Percentiles rank a stretch among this genome's conserved stretches.
phyloP scores from a whole-genome alignment of 2,888 invertebrate species.

The Periphyllus acericola region DNA sequence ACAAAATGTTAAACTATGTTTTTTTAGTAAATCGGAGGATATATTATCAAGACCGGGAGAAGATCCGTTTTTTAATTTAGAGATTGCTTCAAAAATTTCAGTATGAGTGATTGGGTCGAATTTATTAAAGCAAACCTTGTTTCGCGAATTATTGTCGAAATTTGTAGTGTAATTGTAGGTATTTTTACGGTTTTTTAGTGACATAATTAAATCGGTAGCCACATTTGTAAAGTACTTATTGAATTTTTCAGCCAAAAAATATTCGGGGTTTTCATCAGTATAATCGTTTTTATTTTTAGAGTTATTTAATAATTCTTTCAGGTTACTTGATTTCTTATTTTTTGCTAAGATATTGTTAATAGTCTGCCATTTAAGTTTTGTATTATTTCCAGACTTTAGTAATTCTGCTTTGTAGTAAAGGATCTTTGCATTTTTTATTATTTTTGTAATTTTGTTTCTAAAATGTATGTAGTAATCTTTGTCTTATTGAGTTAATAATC shows the following conservation, averaged over 20 bases:
- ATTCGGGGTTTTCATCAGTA: background rate
- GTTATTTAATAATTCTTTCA: background rate
- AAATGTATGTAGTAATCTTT: background rate
- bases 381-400: background rate
- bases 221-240: background rate
- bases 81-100: too few species aligned
- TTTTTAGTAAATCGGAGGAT: too few species aligned
- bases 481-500: too few species aligned
- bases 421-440: background rate
- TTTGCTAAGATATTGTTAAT: background rate
- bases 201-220: background rate
- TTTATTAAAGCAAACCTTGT: too few species aligned
- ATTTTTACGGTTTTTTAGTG: background rate
- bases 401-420: background rate
- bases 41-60: too few species aligned
- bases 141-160: too few species aligned
- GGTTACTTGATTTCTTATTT: background rate
- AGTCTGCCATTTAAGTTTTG: background rate
- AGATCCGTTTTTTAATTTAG: too few species aligned
- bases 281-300: background rate
- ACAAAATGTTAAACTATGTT: too few species aligned
- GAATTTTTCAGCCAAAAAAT: background rate
- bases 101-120: too few species aligned
- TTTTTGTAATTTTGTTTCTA: slow-evolving; percentile 9
- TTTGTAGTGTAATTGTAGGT: background rate